Conservation (phyloP, 2,113 vertebrate genomes). For the Procavia capensis region DNA sequence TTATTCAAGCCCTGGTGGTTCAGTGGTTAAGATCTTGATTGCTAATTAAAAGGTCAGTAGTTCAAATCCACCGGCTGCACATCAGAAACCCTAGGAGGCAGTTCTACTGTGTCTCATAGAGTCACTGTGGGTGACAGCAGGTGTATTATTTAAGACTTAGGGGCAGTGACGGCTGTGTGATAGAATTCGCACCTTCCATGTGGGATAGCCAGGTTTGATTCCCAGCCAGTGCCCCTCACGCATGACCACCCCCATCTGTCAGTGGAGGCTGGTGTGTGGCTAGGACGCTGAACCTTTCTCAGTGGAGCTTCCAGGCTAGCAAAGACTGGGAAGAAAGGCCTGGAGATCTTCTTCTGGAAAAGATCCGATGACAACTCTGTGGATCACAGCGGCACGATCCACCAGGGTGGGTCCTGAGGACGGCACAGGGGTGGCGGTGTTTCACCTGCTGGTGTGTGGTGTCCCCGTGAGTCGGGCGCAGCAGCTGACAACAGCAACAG, state of each 20-base stretch:
- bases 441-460: not conserved
- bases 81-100: too few relatives aligned
- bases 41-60: too few relatives aligned
- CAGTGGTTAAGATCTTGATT: too few relatives aligned
- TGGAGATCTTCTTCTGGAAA: not conserved
- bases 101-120: too few relatives aligned
- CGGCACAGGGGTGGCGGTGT: not conserved
- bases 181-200: not conserved
- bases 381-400: not conserved
- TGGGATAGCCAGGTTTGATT: not conserved
- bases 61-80: too few relatives aligned
- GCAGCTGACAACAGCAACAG: not conserved
- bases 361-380: not conserved
- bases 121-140: too few relatives aligned
- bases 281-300: not conserved
- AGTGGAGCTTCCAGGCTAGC: not conserved
- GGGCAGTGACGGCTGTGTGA: too few relatives aligned
- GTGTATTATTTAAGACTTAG: too few relatives aligned
- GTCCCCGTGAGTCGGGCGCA: not conserved
- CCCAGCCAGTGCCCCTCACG: not conserved
- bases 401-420: too few relatives aligned
- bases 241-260: not conserved
- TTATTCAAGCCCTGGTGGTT: not conserved
- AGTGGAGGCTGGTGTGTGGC: not conserved
- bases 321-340: not conserved